Evolutionary conservation across 2,797 vertebrate genomes (phyloP).

Genomic region (Atherinosoma microstoma): DNA sequence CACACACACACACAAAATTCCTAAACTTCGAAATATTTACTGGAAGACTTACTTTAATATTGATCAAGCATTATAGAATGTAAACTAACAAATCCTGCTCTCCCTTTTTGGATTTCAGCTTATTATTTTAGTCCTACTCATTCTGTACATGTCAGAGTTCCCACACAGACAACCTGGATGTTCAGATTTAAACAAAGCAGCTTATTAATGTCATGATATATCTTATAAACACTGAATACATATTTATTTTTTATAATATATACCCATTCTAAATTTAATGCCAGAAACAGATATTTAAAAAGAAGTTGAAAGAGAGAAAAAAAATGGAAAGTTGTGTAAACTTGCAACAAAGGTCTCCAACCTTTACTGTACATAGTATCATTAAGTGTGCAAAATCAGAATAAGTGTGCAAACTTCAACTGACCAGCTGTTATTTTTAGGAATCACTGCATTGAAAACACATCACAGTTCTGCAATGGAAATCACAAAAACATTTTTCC

Average conservation of each 20-base stretch:
- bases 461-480: too few relatives aligned
- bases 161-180: neutral
- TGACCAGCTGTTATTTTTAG: too few relatives aligned
- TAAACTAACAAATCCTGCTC: conserved; percentile 2
- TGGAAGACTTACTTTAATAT: conserved; percentile 12
- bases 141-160: neutral
- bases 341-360: too few relatives aligned
- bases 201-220: neutral
- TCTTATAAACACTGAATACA: neutral
- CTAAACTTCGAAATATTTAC: conserved; percentile 36
- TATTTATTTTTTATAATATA: neutral
- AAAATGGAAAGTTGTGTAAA: too few relatives aligned
- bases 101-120: neutral
- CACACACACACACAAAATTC: conserved; percentile 6
- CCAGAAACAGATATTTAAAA: too few relatives aligned
- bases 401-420: too few relatives aligned
- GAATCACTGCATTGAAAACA: too few relatives aligned
- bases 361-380: too few relatives aligned
- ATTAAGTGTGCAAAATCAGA: too few relatives aligned
- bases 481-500: too few relatives aligned
- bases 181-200: neutral
- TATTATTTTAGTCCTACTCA: neutral
- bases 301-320: too few relatives aligned
- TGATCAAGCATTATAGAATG: conserved; percentile 1
- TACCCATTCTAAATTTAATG: too few relatives aligned